Conservation (phyloP, 1,140 invertebrate species). For the Drosophila pseudoobscura region DNA sequence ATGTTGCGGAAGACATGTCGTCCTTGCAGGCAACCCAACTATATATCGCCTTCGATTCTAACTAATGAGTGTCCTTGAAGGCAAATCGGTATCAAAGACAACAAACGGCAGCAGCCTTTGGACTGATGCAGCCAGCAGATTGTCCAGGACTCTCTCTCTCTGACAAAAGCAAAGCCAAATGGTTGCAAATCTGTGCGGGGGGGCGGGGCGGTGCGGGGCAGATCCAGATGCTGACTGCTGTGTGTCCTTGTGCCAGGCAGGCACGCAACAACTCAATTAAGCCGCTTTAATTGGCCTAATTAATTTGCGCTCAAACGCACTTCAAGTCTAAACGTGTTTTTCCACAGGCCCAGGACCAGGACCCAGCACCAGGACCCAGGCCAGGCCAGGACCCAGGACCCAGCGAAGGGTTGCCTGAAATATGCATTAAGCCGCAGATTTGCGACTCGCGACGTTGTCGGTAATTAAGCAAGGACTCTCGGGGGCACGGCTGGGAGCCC, state of each 20-base stretch:
- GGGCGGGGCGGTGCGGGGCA: neutral
- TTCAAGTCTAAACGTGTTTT: conserved; percentile 78
- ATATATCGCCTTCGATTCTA: conserved; percentile 23
- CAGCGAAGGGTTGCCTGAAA: conserved; percentile 47
- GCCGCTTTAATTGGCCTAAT: conserved; percentile 83
- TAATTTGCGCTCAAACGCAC: conserved; percentile 83
- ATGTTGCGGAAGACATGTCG: conserved; percentile 68
- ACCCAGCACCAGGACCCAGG: conserved; percentile 40
- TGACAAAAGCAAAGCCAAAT: conserved; percentile 30
- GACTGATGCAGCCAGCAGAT: conserved; percentile 51
- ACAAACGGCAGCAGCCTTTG: conserved; percentile 4
- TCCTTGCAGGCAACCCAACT: neutral
- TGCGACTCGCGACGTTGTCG: conserved; percentile 54
- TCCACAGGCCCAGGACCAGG: conserved; percentile 42
- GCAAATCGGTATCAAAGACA: conserved; percentile 5
- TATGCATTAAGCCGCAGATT: conserved; percentile 75
- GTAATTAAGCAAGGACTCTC: conserved; percentile 60
- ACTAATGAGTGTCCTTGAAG: conserved; percentile 16
- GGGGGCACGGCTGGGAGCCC: neutral
- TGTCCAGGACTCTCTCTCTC: conserved; percentile 10
- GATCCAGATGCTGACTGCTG: conserved; percentile 41
- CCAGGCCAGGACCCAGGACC: conserved; percentile 43
- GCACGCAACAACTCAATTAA: conserved; percentile 82
- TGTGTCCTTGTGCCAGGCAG: conserved; percentile 64
- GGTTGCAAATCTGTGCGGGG: conserved; percentile 44